A percentile compares a stretch with the other conserved stretches of the same genome.
These are phyloP conservation scores for Horisme vitalbata DNA, from an alignment of 2,888 invertebrate species.

Conservation along the genomic window DNA sequence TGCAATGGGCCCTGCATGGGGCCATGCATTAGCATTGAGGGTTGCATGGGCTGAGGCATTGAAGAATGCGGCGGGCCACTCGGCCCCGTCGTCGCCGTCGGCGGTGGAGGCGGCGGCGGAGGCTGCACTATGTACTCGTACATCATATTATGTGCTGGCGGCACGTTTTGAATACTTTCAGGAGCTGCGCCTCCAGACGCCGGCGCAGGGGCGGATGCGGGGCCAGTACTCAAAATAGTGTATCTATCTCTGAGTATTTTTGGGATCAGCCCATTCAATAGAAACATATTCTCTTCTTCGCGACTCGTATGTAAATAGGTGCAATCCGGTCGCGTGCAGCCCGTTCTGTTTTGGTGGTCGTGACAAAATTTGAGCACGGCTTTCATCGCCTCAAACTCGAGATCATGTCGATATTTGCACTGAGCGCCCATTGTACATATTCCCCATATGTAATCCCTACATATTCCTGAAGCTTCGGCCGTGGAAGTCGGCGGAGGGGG, in stretches of 20 bases:
- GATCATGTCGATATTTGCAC: constrained; percentile 61
- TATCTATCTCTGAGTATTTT: constrained; percentile 58
- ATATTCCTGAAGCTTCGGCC: constrained; percentile 40
- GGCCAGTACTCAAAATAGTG: too few species aligned
- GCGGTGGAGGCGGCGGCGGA: constrained; percentile 46
- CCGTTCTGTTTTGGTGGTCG: constrained; percentile 64
- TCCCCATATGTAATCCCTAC: constrained; percentile 68
- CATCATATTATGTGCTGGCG: constrained; percentile 9
- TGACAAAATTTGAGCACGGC: constrained; percentile 65
- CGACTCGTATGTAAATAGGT: constrained; percentile 61
- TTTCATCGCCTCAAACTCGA: constrained; percentile 63
- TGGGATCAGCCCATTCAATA: constrained; percentile 55
- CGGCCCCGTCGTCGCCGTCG: constrained; percentile 19
- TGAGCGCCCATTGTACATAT: constrained; percentile 57
- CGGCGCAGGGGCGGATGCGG: constrained; percentile 45
- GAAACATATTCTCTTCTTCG: constrained; percentile 61
- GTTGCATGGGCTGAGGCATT: constrained; percentile 17
- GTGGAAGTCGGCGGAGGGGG: constrained; percentile 24
- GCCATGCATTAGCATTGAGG: constrained; percentile 30
- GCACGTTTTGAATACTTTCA: constrained; percentile 1
- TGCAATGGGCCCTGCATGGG: constrained; percentile 31
- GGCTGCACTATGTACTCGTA: constrained; percentile 34
- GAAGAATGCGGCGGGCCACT: neutral
- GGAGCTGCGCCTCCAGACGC: constrained; percentile 16
- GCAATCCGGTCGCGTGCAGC: constrained; percentile 60